Conservation (phyloP, 2,888 invertebrate genomes). For the Sarcophaga carnaria region DNA sequence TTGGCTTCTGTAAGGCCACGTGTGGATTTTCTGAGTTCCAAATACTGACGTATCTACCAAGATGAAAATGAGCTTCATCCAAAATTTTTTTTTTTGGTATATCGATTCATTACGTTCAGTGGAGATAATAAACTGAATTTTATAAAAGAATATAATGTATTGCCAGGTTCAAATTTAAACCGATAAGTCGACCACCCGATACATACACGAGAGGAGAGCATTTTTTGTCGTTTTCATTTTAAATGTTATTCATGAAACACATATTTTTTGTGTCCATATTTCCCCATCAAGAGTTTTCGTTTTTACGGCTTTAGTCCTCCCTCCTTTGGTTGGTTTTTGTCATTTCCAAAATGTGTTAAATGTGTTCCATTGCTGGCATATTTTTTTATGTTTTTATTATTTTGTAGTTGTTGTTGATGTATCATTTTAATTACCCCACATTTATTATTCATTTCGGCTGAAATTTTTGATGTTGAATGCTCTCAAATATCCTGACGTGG, state of each 20-base stretch:
- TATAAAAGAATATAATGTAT: no score
- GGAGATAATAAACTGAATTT: no score
- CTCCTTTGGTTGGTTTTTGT: background rate
- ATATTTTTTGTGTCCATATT: background rate
- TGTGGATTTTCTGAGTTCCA: no score
- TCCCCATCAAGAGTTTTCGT: background rate
- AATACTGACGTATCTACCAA: no score
- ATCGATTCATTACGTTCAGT: no score
- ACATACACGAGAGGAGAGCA: background rate
- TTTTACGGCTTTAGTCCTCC: slow-evolving; percentile 10
- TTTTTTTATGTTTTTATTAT: background rate
- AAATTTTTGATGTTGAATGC: slow-evolving; percentile 18
- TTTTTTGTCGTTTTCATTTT: no score
- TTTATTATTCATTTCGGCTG: slow-evolving; percentile 34
- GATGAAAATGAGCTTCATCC: no score
- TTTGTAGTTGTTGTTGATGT: background rate
- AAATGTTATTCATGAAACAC: background rate
- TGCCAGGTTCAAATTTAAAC: no score
- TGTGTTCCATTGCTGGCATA: slow-evolving; percentile 5
- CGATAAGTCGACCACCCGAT: no score
- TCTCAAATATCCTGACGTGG: slow-evolving; percentile 7
- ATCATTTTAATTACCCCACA: slow-evolving; percentile 47
- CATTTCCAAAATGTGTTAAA: slow-evolving; percentile 37
- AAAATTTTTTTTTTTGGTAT: no score
- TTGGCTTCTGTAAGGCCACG: no score